A percentile compares a stretch with the other conserved stretches of the same genome.
Evolutionary conservation across 2,113 vertebrate species (phyloP).

Genomic region (Zosterops hypoxanthus): DNA sequence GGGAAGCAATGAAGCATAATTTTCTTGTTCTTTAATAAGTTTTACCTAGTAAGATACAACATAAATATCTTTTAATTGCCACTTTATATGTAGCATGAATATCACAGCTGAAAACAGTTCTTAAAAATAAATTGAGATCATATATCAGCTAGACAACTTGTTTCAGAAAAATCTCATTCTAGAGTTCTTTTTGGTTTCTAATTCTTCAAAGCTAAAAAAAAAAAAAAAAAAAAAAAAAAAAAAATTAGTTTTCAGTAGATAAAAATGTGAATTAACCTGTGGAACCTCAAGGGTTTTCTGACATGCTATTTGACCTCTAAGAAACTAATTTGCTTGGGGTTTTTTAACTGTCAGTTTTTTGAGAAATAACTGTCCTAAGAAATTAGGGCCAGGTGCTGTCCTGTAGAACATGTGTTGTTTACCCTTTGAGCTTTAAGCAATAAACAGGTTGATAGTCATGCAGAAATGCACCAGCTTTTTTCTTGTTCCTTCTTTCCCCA

Average conservation of each 20-base stretch:
- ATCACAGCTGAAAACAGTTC: background rate
- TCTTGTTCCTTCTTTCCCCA: background rate
- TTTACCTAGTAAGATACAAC: background rate
- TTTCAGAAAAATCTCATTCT: background rate
- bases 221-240: background rate
- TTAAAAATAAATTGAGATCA: conserved; percentile 6
- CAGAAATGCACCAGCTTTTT: background rate
- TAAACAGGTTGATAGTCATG: background rate
- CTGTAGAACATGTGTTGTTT: background rate
- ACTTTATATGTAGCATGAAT: conserved; percentile 13
- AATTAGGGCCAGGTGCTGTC: background rate
- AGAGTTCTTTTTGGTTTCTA: background rate
- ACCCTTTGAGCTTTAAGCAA: background rate
- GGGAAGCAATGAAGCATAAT: background rate
- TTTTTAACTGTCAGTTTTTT: background rate
- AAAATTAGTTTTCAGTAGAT: background rate
- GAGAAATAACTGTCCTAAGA: background rate
- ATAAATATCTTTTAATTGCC: conserved; percentile 44
- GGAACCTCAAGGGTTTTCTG: background rate
- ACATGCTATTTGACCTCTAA: background rate
- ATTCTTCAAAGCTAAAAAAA: background rate
- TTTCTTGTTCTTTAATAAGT: background rate
- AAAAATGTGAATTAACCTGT: background rate
- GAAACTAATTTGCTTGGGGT: background rate
- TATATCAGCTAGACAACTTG: background rate